A percentile compares a stretch with the other conserved stretches of the same genome.
Conservation (phyloP, 1,140 invertebrate species). For the Andricus grossulariae region DNA sequence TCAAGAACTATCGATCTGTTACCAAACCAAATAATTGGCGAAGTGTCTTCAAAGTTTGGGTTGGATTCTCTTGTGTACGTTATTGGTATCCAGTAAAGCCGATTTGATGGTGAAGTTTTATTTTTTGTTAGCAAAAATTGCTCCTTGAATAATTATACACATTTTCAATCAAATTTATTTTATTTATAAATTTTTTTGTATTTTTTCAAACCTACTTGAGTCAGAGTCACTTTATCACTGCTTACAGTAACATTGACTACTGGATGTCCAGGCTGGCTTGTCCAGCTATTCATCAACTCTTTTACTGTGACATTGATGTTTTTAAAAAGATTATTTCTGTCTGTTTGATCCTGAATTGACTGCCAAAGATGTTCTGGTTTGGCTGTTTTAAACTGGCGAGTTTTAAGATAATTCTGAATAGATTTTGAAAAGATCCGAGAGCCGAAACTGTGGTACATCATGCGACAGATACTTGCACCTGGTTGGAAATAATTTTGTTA, state of each 20-base stretch:
- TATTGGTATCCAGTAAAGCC: slow-evolving; percentile 80
- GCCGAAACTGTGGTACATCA: slow-evolving; percentile 85
- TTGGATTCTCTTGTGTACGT: slow-evolving; percentile 75
- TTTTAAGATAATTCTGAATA: slow-evolving; percentile 76
- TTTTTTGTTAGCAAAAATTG: slow-evolving; percentile 72
- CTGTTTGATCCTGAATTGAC: slow-evolving; percentile 75
- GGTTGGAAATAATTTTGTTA: background rate
- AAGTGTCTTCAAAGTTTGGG: slow-evolving; percentile 76
- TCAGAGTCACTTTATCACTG: slow-evolving; percentile 64
- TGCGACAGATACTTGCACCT: slow-evolving; percentile 81
- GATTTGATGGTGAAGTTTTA: slow-evolving; percentile 41
- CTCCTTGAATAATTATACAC: slow-evolving; percentile 56
- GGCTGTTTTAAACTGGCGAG: slow-evolving; percentile 66
- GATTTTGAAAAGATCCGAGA: slow-evolving; percentile 79
- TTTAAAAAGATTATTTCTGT: slow-evolving; percentile 49
- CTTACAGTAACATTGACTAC: slow-evolving; percentile 78
- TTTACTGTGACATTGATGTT: slow-evolving; percentile 62
- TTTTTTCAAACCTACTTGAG: slow-evolving; percentile 34
- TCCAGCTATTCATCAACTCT: slow-evolving; percentile 82
- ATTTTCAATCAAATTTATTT: too few species aligned
- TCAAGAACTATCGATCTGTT: slow-evolving; percentile 50
- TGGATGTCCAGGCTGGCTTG: slow-evolving; percentile 85
- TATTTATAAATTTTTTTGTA: background rate
- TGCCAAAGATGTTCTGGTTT: slow-evolving; percentile 79
- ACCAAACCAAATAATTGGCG: slow-evolving; percentile 73